These are phyloP conservation scores for Pygathrix nemaeus DNA, from an alignment of 2,113 vertebrate genomes.

Conservation along the genomic window DNA sequence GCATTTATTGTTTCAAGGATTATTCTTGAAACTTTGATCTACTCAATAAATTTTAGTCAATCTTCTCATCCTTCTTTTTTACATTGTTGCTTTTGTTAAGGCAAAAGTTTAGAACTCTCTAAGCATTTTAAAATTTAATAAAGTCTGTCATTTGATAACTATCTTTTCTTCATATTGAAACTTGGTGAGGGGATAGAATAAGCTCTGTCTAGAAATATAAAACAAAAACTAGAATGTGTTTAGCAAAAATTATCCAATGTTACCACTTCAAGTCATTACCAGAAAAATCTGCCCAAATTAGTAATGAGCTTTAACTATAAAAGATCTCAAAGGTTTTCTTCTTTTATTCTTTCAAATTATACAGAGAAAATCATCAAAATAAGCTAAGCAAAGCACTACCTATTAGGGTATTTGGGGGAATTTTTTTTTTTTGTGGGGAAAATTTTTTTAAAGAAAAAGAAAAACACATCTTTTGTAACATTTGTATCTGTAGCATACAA, in stretches of 20 bases:
- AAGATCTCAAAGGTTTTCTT: background rate
- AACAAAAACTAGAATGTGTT: background rate
- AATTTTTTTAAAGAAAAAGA: background rate
- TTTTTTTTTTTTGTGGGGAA: background rate
- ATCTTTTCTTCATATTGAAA: constrained; percentile 30
- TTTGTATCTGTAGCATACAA: background rate
- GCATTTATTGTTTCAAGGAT: background rate
- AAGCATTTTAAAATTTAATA: constrained; percentile 11
- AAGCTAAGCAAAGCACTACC: background rate
- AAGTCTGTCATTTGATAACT: background rate
- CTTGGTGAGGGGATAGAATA: background rate
- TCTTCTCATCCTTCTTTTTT: background rate
- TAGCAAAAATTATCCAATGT: constrained; percentile 10
- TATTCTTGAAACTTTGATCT: background rate
- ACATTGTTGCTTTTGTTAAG: background rate
- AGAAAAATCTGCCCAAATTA: background rate
- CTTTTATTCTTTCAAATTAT: background rate
- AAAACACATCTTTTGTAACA: background rate
- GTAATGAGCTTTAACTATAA: background rate
- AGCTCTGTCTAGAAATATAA: background rate
- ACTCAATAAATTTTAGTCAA: background rate
- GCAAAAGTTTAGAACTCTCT: background rate
- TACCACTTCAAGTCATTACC: background rate
- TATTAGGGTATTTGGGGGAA: background rate
- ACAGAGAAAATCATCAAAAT: background rate